These are phyloP conservation scores for Marronus borbonicus DNA, from an alignment of 2,888 invertebrate species.

Conservation along the genomic window DNA sequence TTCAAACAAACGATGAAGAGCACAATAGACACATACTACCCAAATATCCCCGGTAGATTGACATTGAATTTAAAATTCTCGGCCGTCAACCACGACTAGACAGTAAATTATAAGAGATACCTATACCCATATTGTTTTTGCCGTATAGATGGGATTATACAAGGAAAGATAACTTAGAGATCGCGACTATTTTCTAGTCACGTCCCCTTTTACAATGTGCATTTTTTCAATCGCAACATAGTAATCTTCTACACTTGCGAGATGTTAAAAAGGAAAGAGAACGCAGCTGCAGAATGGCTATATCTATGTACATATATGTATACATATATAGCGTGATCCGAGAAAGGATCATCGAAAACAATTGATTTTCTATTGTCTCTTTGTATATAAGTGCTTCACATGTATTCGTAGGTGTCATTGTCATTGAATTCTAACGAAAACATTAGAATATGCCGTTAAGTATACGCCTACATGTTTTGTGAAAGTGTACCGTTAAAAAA, in stretches of 20 bases:
- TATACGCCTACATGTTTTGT: background rate
- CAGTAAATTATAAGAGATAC: slow-evolving; percentile 26
- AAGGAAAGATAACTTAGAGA: slow-evolving; percentile 2
- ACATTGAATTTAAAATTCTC: slow-evolving; percentile 2
- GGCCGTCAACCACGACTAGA: slow-evolving; percentile 8
- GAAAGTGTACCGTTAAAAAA: slow-evolving; percentile 11
- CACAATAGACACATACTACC: too few relatives aligned
- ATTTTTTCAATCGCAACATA: background rate
- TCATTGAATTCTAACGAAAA: too few relatives aligned
- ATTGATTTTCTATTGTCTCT: too few relatives aligned
- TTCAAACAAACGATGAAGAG: too few relatives aligned
- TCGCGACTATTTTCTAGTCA: slow-evolving; percentile 17
- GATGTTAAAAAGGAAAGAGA: too few relatives aligned
- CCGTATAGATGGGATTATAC: background rate
- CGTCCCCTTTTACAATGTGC: background rate
- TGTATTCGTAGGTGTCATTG: too few relatives aligned
- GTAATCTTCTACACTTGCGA: background rate
- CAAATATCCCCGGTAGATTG: background rate
- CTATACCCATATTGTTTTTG: slow-evolving; percentile 23
- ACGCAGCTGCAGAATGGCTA: too few relatives aligned
- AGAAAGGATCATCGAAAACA: too few relatives aligned
- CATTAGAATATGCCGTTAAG: background rate
- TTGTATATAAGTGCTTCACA: too few relatives aligned
- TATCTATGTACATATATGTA: too few relatives aligned
- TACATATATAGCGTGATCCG: too few relatives aligned